These are phyloP conservation scores for Hippopotamus amphibius DNA, from an alignment of 2,113 vertebrate genomes.

Conservation along the genomic window DNA sequence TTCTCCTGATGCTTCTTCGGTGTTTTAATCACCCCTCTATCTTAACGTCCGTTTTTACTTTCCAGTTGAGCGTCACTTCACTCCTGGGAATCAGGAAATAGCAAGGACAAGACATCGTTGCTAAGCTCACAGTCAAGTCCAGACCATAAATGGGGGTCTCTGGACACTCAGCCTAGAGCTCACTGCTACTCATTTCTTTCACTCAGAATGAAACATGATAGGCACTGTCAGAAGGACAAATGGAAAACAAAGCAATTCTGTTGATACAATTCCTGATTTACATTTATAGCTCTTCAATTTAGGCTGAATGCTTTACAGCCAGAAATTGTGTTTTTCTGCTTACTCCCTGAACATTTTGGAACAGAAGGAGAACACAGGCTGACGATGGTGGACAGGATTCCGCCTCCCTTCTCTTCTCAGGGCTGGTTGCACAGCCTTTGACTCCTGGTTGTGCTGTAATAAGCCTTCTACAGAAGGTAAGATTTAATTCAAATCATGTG, in stretches of 20 bases:
- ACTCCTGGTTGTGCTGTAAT: not conserved
- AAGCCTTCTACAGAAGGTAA: not conserved
- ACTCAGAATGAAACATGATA: not conserved
- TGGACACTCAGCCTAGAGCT: not conserved
- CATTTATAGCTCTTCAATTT: not conserved
- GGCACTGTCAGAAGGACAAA: not conserved
- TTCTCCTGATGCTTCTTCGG: not conserved
- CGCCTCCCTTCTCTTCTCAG: not conserved
- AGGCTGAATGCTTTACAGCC: not conserved
- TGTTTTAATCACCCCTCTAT: not conserved
- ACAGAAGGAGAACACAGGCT: not conserved
- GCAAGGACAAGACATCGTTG: not conserved
- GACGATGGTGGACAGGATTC: not conserved
- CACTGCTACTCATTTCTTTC: not conserved
- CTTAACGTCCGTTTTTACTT: not conserved
- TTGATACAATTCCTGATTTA: conserved; percentile 14
- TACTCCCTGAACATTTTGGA: not conserved
- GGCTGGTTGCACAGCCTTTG: not conserved
- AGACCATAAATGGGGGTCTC: not conserved
- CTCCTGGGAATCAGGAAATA: not conserved
- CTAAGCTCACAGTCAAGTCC: not conserved
- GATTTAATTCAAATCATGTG: conserved; percentile 6
- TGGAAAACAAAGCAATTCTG: not conserved
- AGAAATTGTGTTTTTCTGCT: not conserved
- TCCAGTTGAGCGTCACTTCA: not conserved